Evolutionary conservation across 2,113 vertebrate species (phyloP), one percentile per base, ranked within the genome.

Genomic region (Pithys albifrons): DNA sequence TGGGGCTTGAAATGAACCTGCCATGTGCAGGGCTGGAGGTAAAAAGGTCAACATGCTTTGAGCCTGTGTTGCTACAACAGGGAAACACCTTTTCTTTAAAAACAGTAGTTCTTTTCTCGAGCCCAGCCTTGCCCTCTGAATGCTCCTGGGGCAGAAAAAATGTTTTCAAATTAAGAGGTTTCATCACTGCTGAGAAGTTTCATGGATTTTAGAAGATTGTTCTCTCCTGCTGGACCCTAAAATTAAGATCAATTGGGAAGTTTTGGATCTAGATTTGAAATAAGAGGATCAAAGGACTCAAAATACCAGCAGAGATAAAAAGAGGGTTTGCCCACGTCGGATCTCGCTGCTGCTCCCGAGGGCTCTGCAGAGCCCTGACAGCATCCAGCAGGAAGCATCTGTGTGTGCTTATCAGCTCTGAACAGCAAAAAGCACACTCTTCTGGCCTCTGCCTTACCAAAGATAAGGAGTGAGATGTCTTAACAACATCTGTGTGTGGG

Each of bases 221-320:
- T 89, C 91, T 87, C 22, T 54, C 37, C 59, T 54, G 65, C 20
- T 39, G 37, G 15, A 94, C 51, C 43, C 64, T 79, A 83, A 90
- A 94, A 91, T 81, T 85, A 90, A 93, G 85, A 62, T 84, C 92
- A 93, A 77, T 78, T 46, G n/a, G 43, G 57, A 72, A 33, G 6
- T 93, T 94, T 86, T 96, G 7, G 90, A 92, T 89, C 35, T 52
- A 84, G 83, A 78, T 89, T 83, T 94, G 25, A 96, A 90, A 91
- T 48, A 84, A 88, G 90, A 94, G 49, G 41, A 95, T 96, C 78
- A 96, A 93, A 95, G 69, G 57, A 75, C 84, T 88, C 51, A 67
- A 89, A 91, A 77, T 91, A 66, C 57, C 75, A 90, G 43, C 78
- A 85, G 57, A 93, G 90, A 91, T 90, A 33, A 91, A 93, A 93